phyloP scores from a whole-genome alignment of 2,113 vertebrate genomes.

The Lepisosteus osseus region DNA sequence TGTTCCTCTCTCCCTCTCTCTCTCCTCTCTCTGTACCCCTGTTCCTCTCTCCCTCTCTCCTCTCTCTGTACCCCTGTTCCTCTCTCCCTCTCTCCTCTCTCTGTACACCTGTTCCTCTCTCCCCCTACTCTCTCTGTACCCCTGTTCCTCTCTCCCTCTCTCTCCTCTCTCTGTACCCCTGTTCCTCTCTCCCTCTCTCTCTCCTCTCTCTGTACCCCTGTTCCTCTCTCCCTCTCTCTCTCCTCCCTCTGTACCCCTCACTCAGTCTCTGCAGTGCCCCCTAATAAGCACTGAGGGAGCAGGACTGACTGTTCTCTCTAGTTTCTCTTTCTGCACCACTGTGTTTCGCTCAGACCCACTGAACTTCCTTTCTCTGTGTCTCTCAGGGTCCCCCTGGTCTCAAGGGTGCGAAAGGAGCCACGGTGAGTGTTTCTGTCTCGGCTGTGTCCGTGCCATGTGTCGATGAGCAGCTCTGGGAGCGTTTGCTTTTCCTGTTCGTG shows the following conservation, averaged over 20 bases:
- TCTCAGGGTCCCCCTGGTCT: constrained; percentile 75
- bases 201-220: neutral
- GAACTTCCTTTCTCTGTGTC: constrained; percentile 9
- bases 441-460: neutral
- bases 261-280: no score
- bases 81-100: no score
- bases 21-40: neutral
- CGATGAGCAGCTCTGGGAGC: neutral
- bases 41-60: no score
- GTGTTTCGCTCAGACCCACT: neutral
- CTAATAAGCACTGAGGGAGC: no score
- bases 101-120: no score
- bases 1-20: neutral
- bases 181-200: no score
- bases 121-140: no score
- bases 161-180: no score
- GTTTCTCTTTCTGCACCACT: neutral
- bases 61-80: no score
- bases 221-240: neutral
- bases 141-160: no score
- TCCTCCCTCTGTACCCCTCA: neutral
- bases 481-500: neutral
- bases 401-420: constrained; percentile 84
- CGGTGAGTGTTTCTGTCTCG: constrained; percentile 58
- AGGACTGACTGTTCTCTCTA: no score